These are phyloP conservation scores for Polymixis flavicincta DNA, from an alignment of 2,888 invertebrate species.

Conservation along the genomic window DNA sequence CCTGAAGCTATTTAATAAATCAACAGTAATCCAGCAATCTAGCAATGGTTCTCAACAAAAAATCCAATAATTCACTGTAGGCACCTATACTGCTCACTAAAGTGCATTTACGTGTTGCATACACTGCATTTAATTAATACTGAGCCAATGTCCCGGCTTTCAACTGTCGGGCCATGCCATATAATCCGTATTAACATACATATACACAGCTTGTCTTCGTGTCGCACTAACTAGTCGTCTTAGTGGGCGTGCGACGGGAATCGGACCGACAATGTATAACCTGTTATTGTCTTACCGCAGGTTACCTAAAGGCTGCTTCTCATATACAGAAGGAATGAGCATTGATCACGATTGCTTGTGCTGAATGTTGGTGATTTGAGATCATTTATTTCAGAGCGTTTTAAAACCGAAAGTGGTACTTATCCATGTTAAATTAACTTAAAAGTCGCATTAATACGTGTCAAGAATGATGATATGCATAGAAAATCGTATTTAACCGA, in stretches of 20 bases:
- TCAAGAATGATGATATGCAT: neutral
- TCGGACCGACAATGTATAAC: constrained; percentile 28
- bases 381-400: neutral
- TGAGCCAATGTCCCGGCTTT: constrained; percentile 69
- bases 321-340: neutral
- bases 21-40: constrained; percentile 33
- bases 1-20: constrained; percentile 43
- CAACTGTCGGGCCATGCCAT: constrained; percentile 66
- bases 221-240: constrained; percentile 57
- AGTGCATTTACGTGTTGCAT: constrained; percentile 77
- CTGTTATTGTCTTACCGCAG: constrained; percentile 11
- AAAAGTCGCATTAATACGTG: neutral
- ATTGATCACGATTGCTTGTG: neutral
- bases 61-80: constrained; percentile 52
- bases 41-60: constrained; percentile 41
- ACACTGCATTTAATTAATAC: constrained; percentile 75
- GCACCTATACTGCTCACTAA: constrained; percentile 62
- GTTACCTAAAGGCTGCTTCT: constrained; percentile 2
- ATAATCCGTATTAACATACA: constrained; percentile 71
- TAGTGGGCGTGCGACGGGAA: constrained; percentile 38
- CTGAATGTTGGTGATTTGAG: neutral
- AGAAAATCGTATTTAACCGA: neutral
- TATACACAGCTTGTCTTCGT: constrained; percentile 58
- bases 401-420: neutral
- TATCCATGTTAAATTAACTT: neutral